Evolutionary conservation across 2,797 vertebrate species (phyloP).

Genomic region (Chaetophractus vellerosus): DNA sequence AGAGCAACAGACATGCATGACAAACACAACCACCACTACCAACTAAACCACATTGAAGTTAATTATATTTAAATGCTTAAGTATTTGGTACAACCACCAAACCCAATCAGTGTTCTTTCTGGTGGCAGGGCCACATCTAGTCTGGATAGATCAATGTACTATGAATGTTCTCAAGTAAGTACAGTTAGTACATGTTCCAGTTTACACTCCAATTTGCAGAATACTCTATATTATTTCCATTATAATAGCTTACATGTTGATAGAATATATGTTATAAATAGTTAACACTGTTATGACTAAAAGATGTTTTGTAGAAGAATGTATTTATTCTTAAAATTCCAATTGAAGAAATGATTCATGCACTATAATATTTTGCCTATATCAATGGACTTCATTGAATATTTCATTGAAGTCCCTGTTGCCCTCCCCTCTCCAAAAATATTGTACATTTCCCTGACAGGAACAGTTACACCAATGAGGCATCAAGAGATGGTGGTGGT

Average conservation of each 20-base stretch:
- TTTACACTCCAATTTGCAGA: too few relatives aligned
- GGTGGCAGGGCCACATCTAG: too few relatives aligned
- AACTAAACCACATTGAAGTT: background rate
- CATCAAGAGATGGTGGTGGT: too few relatives aligned
- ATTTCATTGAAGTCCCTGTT: background rate
- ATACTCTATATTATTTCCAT: too few relatives aligned
- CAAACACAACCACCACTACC: background rate
- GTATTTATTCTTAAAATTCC: background rate
- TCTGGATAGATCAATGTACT: too few relatives aligned
- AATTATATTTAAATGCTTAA: background rate
- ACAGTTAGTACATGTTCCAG: too few relatives aligned
- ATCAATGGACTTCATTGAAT: rapidly evolving
- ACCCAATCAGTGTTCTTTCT: too few relatives aligned
- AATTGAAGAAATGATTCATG: background rate
- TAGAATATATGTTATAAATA: background rate
- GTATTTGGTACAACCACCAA: too few relatives aligned
- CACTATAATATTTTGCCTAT: background rate
- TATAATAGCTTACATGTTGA: background rate
- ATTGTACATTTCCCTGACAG: background rate
- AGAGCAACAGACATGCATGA: background rate
- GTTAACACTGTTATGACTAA: background rate
- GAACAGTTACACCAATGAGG: too few relatives aligned
- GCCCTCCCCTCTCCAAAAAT: background rate
- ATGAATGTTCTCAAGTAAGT: too few relatives aligned
- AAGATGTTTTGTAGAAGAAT: background rate